Evolutionary conservation across 2,888 invertebrate species (phyloP), one percentile per base, ranked within the genome.

Genomic region (Allacma fusca): DNA sequence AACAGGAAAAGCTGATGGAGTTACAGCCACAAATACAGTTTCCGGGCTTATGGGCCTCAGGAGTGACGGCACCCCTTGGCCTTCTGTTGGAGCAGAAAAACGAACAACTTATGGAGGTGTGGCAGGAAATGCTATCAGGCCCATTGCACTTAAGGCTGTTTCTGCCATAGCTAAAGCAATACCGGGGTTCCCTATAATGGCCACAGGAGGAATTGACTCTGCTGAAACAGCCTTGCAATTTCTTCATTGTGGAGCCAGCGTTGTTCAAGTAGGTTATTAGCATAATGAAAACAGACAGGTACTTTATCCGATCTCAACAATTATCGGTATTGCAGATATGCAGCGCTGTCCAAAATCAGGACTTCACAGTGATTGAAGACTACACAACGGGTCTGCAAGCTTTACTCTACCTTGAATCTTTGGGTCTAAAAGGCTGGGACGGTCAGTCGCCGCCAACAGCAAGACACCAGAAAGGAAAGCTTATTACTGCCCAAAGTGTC

Each of bases 341-440:
- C 88, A 98, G 97, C 85, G 95, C 98, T 0, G 91, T 99, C 24
- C 98, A 99, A 87, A 99, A 99, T 88, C 98, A 99, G 88, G 98
- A 99, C 88, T 99, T 97, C 86, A 98, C 98, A 0, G 88, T 99
- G 0, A 92, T 99, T 68, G 94, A 98, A 13, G 98, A 99, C 87
- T 99, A 98, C 86, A 91, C 93, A 76, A 93, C 92, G 0, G 97
- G 97, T 0, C 88, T 98, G 16, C 94, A 95, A 87, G 90, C 97
- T 0, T 87, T 97, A 40, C 87, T 98, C 9, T 98, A 96, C 86
- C 87, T 97, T 13, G 90, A 92, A 83, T 90, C 91, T 0, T 89
- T 93, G 5, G 89, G 91, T 12, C 84, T 89, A 9, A 88, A 89
- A 77, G 89, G 90, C 19, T 99, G 99, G 99, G 91, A 93, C 83